Evolutionary conservation across 2,797 vertebrate genomes (phyloP).

Genomic region (Dendrocincla tyrannina): DNA sequence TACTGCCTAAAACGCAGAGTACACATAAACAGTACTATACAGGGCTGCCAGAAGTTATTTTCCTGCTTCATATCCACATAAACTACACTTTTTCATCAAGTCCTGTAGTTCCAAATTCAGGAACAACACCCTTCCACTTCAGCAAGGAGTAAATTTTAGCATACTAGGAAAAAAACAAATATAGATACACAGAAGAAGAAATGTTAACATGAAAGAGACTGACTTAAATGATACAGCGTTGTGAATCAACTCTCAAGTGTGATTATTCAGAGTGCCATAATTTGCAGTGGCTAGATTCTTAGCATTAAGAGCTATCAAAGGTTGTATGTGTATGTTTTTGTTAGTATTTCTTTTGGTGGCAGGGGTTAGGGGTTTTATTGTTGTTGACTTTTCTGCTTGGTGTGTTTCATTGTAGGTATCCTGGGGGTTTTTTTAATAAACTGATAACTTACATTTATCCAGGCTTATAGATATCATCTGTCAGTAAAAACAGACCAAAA

Average conservation of each 20-base stretch:
- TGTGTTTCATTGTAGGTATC: neutral
- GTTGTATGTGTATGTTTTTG: neutral
- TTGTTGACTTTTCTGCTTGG: neutral
- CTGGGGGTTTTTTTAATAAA: neutral
- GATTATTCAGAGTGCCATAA: neutral
- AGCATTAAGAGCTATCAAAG: neutral
- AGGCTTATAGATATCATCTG: neutral
- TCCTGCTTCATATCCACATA: neutral
- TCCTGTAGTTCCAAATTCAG: neutral
- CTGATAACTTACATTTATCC: neutral
- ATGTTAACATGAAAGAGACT: neutral
- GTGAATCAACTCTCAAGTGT: neutral
- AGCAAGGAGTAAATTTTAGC: neutral
- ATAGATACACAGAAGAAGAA: neutral
- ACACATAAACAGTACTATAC: neutral
- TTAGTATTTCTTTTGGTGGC: neutral
- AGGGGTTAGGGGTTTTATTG: accelerated
- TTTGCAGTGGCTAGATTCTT: neutral
- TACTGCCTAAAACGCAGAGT: neutral
- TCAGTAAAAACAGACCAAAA: neutral
- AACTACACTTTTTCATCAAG: neutral
- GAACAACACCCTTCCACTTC: neutral
- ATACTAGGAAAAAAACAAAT: neutral
- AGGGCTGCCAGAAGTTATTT: neutral
- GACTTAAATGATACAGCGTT: neutral